Conservation (phyloP, 2,888 invertebrate species). For the Carabus problematicus region DNA sequence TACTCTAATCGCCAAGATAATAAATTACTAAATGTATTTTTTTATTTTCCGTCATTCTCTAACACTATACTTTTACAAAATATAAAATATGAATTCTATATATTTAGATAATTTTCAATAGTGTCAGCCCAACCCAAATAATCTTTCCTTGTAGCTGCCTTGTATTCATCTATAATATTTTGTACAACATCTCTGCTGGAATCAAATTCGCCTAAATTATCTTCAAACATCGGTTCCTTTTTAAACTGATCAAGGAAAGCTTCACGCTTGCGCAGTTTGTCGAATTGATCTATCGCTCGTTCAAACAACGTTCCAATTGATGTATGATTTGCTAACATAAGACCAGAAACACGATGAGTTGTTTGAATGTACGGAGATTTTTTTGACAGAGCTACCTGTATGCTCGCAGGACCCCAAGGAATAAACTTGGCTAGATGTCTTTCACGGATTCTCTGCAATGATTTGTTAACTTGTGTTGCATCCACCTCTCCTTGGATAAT, state of each 20-base stretch:
- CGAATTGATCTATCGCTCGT: constrained; percentile 88
- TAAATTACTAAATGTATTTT: too few relatives aligned
- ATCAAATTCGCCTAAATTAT: constrained; percentile 90
- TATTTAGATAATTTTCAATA: too few relatives aligned
- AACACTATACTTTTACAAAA: too few relatives aligned
- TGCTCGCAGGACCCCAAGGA: constrained; percentile 97
- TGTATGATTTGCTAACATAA: constrained; percentile 98
- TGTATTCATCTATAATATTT: constrained; percentile 93
- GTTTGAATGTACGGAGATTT: constrained; percentile 96
- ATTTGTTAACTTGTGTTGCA: constrained; percentile 97
- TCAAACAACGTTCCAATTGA: constrained; percentile 95
- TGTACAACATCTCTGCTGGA: constrained; percentile 89
- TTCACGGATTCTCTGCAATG: constrained; percentile 92
- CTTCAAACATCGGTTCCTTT: constrained; percentile 93
- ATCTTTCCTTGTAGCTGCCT: constrained; percentile 90
- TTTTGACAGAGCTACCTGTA: constrained; percentile 93
- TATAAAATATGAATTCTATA: too few relatives aligned
- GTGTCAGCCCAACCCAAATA: constrained; percentile 65
- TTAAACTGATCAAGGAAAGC: constrained; percentile 97
- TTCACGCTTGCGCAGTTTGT: constrained; percentile 92
- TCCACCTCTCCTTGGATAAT: constrained; percentile 99
- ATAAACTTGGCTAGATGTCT: constrained; percentile 94
- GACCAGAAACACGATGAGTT: constrained; percentile 93
- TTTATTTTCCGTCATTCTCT: too few relatives aligned
- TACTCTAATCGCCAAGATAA: too few relatives aligned